These are phyloP conservation scores for Brachionichthys hirsutus DNA, from an alignment of 2,113 vertebrate genomes.

Conservation along the genomic window DNA sequence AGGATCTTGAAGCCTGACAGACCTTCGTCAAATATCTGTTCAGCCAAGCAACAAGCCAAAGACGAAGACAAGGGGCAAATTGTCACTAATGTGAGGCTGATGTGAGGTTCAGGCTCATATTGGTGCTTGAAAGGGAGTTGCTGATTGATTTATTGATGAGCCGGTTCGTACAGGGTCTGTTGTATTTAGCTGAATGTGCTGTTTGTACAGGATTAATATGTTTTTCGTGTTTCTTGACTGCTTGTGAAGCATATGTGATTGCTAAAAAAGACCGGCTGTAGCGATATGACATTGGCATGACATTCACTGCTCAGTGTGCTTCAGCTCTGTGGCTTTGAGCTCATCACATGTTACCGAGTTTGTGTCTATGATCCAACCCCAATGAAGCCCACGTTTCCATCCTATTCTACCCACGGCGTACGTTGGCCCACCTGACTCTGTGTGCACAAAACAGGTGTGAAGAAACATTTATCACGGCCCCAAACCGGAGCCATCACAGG, in stretches of 20 bases:
- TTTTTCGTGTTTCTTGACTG: not conserved
- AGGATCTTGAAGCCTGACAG: too few relatives aligned
- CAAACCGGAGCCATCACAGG: conserved; percentile 80
- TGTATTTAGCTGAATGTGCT: not conserved
- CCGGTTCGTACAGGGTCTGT: too few relatives aligned
- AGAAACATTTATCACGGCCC: conserved; percentile 76
- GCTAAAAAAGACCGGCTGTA: conserved; percentile 14
- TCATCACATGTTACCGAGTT: conserved; percentile 15
- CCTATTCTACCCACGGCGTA: conserved; percentile 6
- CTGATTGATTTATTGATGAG: too few relatives aligned
- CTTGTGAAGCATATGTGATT: conserved; percentile 7
- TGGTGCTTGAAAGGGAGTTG: too few relatives aligned
- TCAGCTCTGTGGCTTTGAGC: conserved; percentile 23
- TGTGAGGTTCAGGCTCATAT: too few relatives aligned
- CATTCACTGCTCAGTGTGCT: conserved; percentile 20
- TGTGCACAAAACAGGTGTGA: conserved; percentile 47
- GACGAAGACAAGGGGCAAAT: too few relatives aligned
- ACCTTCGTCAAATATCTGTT: too few relatives aligned
- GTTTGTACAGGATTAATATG: not conserved
- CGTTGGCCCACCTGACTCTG: conserved; percentile 38
- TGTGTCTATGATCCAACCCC: conserved; percentile 24
- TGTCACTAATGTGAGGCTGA: too few relatives aligned
- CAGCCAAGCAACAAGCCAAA: too few relatives aligned
- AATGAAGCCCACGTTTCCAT: conserved; percentile 14
- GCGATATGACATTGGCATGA: conserved; percentile 23